Evolutionary conservation across 35 echinoderm and acorn worm genomes (phyloP).

Genomic region (Eucidaris tribuloides): DNA sequence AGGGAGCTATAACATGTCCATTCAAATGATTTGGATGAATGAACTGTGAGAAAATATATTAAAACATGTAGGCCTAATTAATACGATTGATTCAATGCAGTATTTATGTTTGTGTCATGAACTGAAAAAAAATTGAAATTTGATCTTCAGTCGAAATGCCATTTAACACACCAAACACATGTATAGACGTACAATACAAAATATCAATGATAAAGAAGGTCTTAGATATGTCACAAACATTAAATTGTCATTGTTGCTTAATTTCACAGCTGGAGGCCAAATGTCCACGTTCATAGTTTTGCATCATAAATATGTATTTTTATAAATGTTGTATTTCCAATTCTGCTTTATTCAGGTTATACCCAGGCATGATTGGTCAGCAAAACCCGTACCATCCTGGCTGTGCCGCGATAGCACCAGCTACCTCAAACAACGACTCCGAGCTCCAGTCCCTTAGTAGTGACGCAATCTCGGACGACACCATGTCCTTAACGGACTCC

Average conservation of each 20-base stretch:
- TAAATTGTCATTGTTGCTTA: not conserved
- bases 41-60: not conserved
- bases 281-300: not conserved
- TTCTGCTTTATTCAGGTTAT: slow-evolving; percentile 53
- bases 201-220: not conserved
- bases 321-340: not conserved
- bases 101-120: not conserved
- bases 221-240: not conserved
- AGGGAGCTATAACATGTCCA: not conserved
- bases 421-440: slow-evolving; percentile 85
- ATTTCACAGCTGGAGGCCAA: not conserved
- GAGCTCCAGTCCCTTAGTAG: slow-evolving; percentile 84
- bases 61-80: not conserved
- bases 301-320: too few relatives aligned
- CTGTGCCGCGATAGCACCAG: slow-evolving; percentile 78
- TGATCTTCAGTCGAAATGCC: not conserved
- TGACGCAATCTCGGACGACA: slow-evolving; percentile 95
- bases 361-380: not conserved
- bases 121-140: not conserved
- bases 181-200: not conserved
- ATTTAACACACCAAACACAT: not conserved
- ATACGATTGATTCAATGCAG: not conserved
- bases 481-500: slow-evolving; percentile 97
- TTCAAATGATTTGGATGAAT: not conserved
- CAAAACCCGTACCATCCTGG: slow-evolving; percentile 82